Conservation (phyloP, 2,888 invertebrate species). For the Polyommatus iphigenia region DNA sequence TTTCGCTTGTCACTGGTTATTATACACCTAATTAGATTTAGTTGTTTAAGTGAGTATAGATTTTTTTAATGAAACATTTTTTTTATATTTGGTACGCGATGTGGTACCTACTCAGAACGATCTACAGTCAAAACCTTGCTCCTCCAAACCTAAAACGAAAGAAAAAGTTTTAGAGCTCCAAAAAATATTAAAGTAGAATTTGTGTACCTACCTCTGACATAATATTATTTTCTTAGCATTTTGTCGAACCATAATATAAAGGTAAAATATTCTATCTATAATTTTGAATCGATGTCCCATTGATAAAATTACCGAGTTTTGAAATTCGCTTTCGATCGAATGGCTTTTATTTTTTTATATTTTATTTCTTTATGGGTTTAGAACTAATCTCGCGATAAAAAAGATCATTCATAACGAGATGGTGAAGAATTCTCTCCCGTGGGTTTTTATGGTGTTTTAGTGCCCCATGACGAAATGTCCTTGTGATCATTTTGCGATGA, state of each 20-base stretch:
- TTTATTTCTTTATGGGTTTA: constrained; percentile 43
- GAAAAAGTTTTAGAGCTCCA: neutral
- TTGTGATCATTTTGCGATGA: constrained; percentile 57
- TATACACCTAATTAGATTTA: too few species aligned
- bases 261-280: neutral
- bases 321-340: constrained; percentile 47
- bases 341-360: constrained; percentile 43
- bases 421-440: constrained; percentile 70
- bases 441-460: constrained; percentile 64
- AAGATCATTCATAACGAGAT: constrained; percentile 56
- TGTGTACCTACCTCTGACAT: too few species aligned
- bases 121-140: neutral
- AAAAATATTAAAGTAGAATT: neutral
- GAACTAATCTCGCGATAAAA: constrained; percentile 52
- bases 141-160: neutral
- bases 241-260: neutral
- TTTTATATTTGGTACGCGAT: too few species aligned
- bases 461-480: constrained; percentile 67
- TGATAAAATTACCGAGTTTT: constrained; percentile 52
- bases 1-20: neutral
- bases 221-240: neutral
- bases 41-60: too few species aligned
- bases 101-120: neutral
- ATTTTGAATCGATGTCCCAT: constrained; percentile 47
- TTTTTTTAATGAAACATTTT: too few species aligned